Base-by-base conservation (phyloP, 2,113 vertebrate species). In the Micromys minutus region DNA sequence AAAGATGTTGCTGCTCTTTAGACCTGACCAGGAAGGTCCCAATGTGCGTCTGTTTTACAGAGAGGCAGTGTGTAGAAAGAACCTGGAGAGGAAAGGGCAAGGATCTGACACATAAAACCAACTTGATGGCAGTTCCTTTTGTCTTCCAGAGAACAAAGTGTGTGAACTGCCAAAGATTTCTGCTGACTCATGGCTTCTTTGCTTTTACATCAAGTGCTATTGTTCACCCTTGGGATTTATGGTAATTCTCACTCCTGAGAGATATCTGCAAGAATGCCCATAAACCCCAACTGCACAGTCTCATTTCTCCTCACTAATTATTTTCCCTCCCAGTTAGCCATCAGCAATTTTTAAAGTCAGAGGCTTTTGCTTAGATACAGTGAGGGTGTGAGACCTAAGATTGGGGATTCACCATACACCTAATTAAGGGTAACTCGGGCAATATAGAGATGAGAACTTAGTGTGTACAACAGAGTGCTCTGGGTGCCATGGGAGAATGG, bases 341-440 rank as follows among this genome's bases (percentile, higher is more conserved):
- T 57, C 88, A 94, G 67, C 65, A 89, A 59, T 89, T 98, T 98
- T 96, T 97, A 67, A 97, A 96, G 67, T 67, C 69, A 39, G 52
- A 93, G 45, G 71, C 77, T 69, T 19, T 87, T 87, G 91, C 72
- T 95, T 81, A 90, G 80, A 63, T 52, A 52, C 9, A 50, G 7
- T 15, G 52, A n/a, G 75, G 31, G 13, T 15, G 12, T 0, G 3
- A 39, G 65, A 77, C 26, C 47, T 55, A 24, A 12, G 52, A 36
- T 57, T 65, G 45, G 69, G 67, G 29, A 89, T 94, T 90, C 84
- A 29, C 2, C n/a, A 81, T 52, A 65, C 16, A 29, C 52, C 74
- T 81, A 93, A 94, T 84, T 95, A 95, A 91, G 42, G 16, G 55
- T 79, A 57, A 89, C 65, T 59, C 47, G 39, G 79, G 52, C 31